Base-by-base conservation (phyloP, 2,797 vertebrate species). In the Pipistrellus nathusii region DNA sequence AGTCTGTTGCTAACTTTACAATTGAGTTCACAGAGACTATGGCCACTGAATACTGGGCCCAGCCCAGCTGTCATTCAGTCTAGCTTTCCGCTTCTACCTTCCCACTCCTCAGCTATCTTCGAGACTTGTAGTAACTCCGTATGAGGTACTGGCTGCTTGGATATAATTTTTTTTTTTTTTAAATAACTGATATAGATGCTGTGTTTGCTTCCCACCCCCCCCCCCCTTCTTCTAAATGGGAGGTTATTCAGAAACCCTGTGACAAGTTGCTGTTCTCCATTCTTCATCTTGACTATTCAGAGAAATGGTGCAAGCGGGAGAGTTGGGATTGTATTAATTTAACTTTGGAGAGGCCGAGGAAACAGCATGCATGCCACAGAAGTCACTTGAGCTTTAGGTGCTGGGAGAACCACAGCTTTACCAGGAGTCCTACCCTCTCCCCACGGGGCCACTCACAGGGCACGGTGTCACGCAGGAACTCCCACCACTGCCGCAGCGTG, bases 401-500 rank as follows among this genome's bases (percentile, higher is more conserved):
- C 14, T 68, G 38, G 80, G 75, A 46, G 55, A 68, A 32, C 25
- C n/a, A 57, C 11, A 57, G 23, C 8, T 57, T 41, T 32, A 38
- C 18, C 57, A 41, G 21, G 8, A 25, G 20, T 30, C 46, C 77
- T 32, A 8, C 38, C 69, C 41, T 27, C 9, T 44, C 59, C 25
- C 41, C 30, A 2, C 23, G 23, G 0, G 6, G 38, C 11, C 88
- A 94, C 98, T 95, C 92, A 98, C 97, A 95, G 90, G 97, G 96
- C 44, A 97, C 53, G 0, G 77, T 64, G 71, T 94, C 80, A 46
- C 51, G 64, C 46, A 98, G 95, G 87, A 97, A 97, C 55, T 97
- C 97, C 85, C 96, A 98, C 97, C 97, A 98, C 84, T 98, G 98
- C 25, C 92, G 93, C 21, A 98, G 55, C 0, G 97, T 98, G 38